Percentiles rank a stretch among this genome's conserved stretches.
Conservation (phyloP, 2,797 vertebrate species). For the Bradypus variegatus region DNA sequence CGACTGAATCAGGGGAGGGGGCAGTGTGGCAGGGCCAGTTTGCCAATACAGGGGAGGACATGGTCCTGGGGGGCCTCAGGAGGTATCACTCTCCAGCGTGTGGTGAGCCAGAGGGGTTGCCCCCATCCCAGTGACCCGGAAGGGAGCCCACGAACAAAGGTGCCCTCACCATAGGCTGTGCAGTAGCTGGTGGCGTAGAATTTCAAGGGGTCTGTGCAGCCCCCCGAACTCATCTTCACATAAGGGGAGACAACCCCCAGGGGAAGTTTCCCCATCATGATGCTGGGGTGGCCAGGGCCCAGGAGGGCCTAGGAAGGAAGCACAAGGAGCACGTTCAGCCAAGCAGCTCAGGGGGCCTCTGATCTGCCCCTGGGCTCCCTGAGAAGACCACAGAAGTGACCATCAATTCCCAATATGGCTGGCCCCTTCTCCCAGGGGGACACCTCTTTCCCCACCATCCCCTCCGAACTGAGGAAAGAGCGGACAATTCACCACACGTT, state of each 20-base stretch:
- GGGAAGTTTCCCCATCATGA: slow-evolving; percentile 68
- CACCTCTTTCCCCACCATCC: not conserved
- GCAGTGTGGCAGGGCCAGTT: not conserved
- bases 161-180: slow-evolving; percentile 65
- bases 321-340: not conserved
- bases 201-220: slow-evolving; percentile 62
- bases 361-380: not conserved
- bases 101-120: fast-evolving
- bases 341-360: not conserved
- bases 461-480: not conserved
- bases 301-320: not conserved
- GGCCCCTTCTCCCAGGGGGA: too few species aligned
- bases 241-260: slow-evolving; percentile 59
- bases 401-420: fast-evolving
- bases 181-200: slow-evolving; percentile 70
- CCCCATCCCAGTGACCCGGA: not conserved
- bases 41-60: fast-evolving
- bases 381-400: fast-evolving
- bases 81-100: too few species aligned
- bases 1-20: not conserved
- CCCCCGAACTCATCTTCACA: slow-evolving; percentile 54
- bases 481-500: fast-evolving
- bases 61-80: not conserved
- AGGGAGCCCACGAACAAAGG: too few species aligned
- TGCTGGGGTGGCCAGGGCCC: slow-evolving; percentile 23